Base-by-base conservation (phyloP, 2,797 vertebrate genomes). In the Centroberyx gerrardi region DNA sequence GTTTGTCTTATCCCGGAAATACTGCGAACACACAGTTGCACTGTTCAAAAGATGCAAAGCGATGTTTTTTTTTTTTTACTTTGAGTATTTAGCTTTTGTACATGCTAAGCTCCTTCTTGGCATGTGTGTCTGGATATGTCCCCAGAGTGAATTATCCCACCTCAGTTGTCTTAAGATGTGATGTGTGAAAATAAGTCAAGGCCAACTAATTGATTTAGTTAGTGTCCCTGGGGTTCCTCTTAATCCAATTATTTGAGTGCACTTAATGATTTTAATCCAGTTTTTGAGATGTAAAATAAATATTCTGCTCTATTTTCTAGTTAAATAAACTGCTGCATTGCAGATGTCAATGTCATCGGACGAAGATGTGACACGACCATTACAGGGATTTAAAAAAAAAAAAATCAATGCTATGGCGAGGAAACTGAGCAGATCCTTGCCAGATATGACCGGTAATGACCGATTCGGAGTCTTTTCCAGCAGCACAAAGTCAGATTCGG, bases 191-290 rank as follows among this genome's bases (percentile, higher is more conserved):
- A 87, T 82, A 87, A 89, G 82, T 86, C 80, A 84, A 78, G 82
- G 86, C 87, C 82, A 63, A 76, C 80, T 89, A 86, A 90, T 90
- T 88, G 85, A 90, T 88, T 88, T 81, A 79, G 74, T 58, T 65
- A n/a, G 28, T 40, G 1, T 89, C 88, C 79, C 82, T 42, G 8
- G 70, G 74, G 82, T 73, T 86, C 70, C 46, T 79, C 69, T 54
- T 87, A 77, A 83, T 90, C 78, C 67, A 86, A 73, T 90, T 86
- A 89, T 83, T 85, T 80, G 72, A 81, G 64, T 76, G 77, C 44
- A 80, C 56, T 69, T 82, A 82, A 89, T 90, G 61, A 81, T 80
- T 84, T 62, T 79, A 29, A 84, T 83, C 76, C 62, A 51, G 63
- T 84, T 82, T 78, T 63, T 71, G 51, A 76, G 51, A 80, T 65